Base-by-base conservation (phyloP, 2,797 vertebrate genomes). In the Siniperca obscura region DNA sequence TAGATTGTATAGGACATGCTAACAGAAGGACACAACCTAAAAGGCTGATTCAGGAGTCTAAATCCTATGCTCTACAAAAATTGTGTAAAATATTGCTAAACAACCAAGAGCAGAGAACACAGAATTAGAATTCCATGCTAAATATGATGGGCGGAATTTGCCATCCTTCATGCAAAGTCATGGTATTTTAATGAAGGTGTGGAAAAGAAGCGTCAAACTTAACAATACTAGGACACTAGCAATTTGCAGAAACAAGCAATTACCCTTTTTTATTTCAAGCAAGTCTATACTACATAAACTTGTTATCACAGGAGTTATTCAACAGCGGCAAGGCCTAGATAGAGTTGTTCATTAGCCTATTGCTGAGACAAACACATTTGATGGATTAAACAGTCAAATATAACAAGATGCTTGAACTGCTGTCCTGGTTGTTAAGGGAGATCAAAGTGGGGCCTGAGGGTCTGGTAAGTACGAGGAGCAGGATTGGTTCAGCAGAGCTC, bases 321-420 rank as follows among this genome's bases (percentile, higher is more conserved):
- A 74, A 72, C 80, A 78, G 84, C 65, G 30, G 83, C 80, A 8
- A 77, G 86, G 76, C 84, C 83, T 25, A 78, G 88, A 94, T 89
- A 91, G 92, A 93, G 91, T 93, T 88, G 90, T 92, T 89, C 89
- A 93, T 94, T 93, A 93, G 85, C 75, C 87, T 82, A 89, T 91
- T 93, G 94, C 94, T 92, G 93, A 95, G 92, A 94, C 92, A 94
- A 94, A 95, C 92, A 93, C 85, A 91, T 94, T 90, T 91, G 93
- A 95, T 93, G 92, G 93, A 94, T 94, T 94, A 94, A 93, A 94
- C 93, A 93, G 93, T 92, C 84, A 91, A 93, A 94, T 91, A 90
- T 91, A 93, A 94, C 91, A 93, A 93, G 92, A 93, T 92, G 91
- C 90, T 94, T 87, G 90, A 92, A 91, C 90, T 89, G 92, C 92